phyloP scores from a whole-genome alignment of 2,797 vertebrate genomes.

The Lemur catta region DNA sequence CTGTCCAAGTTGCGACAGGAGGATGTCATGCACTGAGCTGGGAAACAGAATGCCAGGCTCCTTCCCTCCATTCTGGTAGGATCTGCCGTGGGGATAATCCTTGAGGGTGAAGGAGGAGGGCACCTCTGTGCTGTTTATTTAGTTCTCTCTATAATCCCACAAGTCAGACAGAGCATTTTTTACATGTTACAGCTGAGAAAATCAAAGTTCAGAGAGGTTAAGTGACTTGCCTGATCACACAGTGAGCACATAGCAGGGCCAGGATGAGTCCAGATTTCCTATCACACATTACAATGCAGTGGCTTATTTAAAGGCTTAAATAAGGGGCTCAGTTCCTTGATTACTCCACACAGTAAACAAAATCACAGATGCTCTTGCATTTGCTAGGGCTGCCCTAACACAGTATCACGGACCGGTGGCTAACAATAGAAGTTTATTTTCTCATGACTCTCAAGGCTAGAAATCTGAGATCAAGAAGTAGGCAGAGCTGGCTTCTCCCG shows the following conservation, averaged over 20 bases:
- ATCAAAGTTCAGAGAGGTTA: neutral
- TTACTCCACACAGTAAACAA: neutral
- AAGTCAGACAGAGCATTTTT: neutral
- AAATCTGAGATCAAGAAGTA: neutral
- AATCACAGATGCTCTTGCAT: neutral
- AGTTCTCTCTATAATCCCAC: neutral
- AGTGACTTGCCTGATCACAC: neutral
- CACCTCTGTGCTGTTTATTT: neutral
- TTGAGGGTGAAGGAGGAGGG: neutral
- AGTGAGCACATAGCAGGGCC: neutral
- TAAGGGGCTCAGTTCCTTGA: neutral
- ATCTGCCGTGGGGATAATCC: neutral
- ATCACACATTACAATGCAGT: neutral
- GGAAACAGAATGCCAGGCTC: neutral
- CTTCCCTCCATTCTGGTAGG: neutral
- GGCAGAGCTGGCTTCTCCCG: neutral
- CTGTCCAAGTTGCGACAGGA: neutral
- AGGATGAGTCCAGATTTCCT: neutral
- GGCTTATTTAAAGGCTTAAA: neutral
- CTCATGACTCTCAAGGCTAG: neutral
- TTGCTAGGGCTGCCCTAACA: neutral
- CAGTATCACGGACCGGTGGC: neutral
- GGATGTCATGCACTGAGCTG: neutral
- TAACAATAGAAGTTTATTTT: neutral
- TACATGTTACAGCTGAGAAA: neutral